Percentiles rank a stretch among this genome's conserved stretches.
These are phyloP conservation scores for Chrysina gloriosa DNA, from an alignment of 2,888 invertebrate species.

Conservation along the genomic window DNA sequence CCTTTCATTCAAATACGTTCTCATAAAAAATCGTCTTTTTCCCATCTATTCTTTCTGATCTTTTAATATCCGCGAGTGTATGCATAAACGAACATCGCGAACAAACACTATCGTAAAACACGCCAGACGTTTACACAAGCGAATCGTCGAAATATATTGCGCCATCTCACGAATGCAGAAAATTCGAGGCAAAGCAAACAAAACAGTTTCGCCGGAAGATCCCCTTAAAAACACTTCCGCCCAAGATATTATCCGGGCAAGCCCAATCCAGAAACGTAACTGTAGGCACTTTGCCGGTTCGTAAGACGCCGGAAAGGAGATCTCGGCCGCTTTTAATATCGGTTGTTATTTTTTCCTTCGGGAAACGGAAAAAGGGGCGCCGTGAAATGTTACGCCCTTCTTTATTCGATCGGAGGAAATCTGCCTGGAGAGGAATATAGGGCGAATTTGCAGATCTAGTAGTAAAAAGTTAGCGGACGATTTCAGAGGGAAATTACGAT, in stretches of 20 bases:
- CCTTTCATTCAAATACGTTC: too few relatives aligned
- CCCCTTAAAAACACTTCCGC: slow-evolving; percentile 16
- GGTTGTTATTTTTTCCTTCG: slow-evolving; percentile 3
- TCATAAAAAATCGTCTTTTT: too few relatives aligned
- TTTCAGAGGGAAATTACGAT: too few relatives aligned
- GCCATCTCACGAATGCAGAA: not conserved
- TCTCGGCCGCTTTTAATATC: not conserved
- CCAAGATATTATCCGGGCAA: slow-evolving; percentile 2
- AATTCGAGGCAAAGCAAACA: slow-evolving; percentile 9
- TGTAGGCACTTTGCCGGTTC: not conserved
- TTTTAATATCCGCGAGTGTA: too few relatives aligned
- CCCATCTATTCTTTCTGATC: too few relatives aligned
- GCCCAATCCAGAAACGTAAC: not conserved
- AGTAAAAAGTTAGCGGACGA: not conserved
- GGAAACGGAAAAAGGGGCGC: not conserved
- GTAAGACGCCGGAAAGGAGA: not conserved
- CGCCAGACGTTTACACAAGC: not conserved
- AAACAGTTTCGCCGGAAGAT: not conserved
- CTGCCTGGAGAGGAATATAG: not conserved
- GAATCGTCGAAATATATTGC: not conserved
- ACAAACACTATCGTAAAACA: slow-evolving; percentile 10
- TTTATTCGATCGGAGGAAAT: not conserved
- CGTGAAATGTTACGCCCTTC: not conserved
- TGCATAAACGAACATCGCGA: too few relatives aligned
- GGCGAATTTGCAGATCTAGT: not conserved